Evolutionary conservation across 1,140 invertebrate species (phyloP), one percentile per base, ranked within the genome.

Genomic region (Macrobrachium nipponense): DNA sequence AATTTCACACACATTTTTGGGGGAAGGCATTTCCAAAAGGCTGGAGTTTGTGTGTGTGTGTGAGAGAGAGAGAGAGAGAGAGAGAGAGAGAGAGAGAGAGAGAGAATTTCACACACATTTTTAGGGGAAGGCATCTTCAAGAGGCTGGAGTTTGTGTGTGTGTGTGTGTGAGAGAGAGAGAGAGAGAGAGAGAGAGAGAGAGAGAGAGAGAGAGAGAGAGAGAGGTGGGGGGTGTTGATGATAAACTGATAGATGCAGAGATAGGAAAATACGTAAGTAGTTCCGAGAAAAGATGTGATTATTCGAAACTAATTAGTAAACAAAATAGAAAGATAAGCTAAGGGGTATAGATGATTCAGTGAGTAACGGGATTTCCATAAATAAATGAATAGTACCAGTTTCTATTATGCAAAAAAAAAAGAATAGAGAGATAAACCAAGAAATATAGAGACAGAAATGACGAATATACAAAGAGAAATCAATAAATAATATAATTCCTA

Each of bases 51-150:
- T 66, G 64, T 66, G 64, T n/a, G 6, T 14, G 36, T 23, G 68
- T 12, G 20, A 72, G 20, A 20, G 68, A 72, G 68, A 72, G 68
- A 20, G 68, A 72, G 20, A 20, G 68, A 20, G 20, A 72, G 68
- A 20, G 68, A 72, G 20, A 20, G 68, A 72, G 20, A 72, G 68
- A 20, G 68, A 72, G 20, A 20, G 68, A 72, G 20, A 72, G 68
- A 20, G 68, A 36, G 27, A 36, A 36, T 36, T 36, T 36, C 27
- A 36, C 27, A 36, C 27, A 36, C 27, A 36, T 36, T 36, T 36
- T 36, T 2, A 36, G 27, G 1, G 27, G 1, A 36, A 36, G 27
- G 27, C 27, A 36, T 36, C 27, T 36, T 36, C 27, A 36, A 36
- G n/a, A 36, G 27, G 4, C 27, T 36, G 1, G 1, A 36, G 27